Evolutionary conservation across 2,888 invertebrate species (phyloP), one percentile per base, ranked within the genome.

Genomic region (Esperia sulphurella): DNA sequence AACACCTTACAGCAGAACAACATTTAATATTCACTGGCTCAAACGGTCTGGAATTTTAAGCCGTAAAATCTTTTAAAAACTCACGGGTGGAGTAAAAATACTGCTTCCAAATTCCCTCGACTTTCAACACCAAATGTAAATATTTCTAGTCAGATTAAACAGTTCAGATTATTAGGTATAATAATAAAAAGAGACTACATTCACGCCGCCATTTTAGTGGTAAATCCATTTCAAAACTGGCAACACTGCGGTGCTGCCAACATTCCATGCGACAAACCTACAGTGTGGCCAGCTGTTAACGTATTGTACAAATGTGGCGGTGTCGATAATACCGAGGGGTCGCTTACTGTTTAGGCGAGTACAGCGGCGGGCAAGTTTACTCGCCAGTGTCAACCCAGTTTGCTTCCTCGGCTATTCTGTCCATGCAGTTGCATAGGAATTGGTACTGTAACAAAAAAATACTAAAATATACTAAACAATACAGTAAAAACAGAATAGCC

Each of bases 341-440:
- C 14, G 49, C 57, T 60, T 61, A 62, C 46, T 21, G 43, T 31
- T 57, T 57, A 59, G 42, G 43, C 28, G 41, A 10, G 28, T 43
- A 31, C 5, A 31, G 31, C 3, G 33, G 21, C 13, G 43, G 45
- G 41, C 29, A 42, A 8, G 30, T 84, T 91, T 95, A 95, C 83
- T 96, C 95, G 44, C 95, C 95, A 42, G 94, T 93, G 77, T 95
- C 95, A 50, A 93, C 92, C 95, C 95, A 96, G 81, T 94, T 95
- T 61, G 93, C 93, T 80, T 98, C 98, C 79, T 97, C 97, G 77
- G 95, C 94, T 92, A 98, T 96, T 91, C 97, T 93, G 80, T 98
- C 97, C 90, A 98, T 97, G 83, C 98, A 98, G 82, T 98, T 98
- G 83, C 94, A 93, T 74, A 97, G 92, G 90, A 94, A 97, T 71